These are phyloP conservation scores for Tinamus major DNA, from an alignment of 2,797 vertebrate genomes.

Conservation along the genomic window DNA sequence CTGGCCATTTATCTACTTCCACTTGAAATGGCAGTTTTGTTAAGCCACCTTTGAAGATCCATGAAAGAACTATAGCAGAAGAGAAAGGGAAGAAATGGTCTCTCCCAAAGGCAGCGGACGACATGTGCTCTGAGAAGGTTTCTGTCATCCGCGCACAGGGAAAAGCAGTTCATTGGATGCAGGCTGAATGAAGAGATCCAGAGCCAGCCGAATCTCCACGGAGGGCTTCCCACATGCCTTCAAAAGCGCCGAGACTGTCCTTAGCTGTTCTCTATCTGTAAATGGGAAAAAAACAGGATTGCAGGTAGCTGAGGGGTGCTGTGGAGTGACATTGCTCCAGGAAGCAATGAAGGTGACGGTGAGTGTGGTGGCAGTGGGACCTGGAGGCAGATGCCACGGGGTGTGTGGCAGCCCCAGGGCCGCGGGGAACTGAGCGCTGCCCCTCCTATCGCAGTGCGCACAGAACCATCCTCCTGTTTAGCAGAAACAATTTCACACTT, in stretches of 20 bases:
- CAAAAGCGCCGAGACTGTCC: background rate
- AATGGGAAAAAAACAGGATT: background rate
- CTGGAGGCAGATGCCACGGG: background rate
- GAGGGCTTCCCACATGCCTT: rapidly evolving
- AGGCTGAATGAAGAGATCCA: background rate
- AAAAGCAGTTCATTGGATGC: background rate
- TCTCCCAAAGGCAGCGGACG: background rate
- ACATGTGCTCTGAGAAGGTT: background rate
- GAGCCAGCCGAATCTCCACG: background rate
- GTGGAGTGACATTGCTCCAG: background rate
- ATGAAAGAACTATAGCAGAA: background rate
- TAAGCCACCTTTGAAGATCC: background rate
- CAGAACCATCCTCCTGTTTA: background rate
- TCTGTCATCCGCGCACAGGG: background rate
- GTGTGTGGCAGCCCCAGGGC: background rate
- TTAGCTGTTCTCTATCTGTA: background rate
- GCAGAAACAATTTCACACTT: slow-evolving; percentile 23
- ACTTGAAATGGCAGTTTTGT: background rate
- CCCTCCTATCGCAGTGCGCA: background rate
- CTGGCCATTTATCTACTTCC: background rate
- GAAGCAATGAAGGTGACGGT: no score
- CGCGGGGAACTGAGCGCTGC: rapidly evolving
- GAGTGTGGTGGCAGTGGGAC: background rate
- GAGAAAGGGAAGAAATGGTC: background rate
- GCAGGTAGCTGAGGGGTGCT: background rate